A percentile compares a stretch with the other conserved stretches of the same genome.
phyloP scores from a whole-genome alignment of 2,888 invertebrate species.

The Cepaea hortensis region DNA sequence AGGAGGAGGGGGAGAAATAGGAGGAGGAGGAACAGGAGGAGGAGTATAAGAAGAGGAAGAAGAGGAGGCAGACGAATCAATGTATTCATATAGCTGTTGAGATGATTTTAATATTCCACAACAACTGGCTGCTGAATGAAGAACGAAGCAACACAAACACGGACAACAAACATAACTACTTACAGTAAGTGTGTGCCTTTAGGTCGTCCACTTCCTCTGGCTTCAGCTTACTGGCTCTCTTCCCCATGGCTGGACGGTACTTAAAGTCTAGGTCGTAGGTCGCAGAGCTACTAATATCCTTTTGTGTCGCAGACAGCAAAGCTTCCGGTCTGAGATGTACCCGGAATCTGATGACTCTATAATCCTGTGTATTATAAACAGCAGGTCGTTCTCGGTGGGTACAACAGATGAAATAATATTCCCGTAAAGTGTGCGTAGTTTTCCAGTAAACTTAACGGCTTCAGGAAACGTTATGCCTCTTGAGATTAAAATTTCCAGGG shows the following conservation, averaged over 20 bases:
- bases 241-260: conserved; percentile 61
- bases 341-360: conserved; percentile 2
- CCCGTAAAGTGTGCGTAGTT: too few species aligned
- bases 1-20: too few species aligned
- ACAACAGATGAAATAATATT: too few species aligned
- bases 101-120: too few species aligned
- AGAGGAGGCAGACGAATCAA: not conserved
- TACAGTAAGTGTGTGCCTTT: conserved; percentile 67
- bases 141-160: too few species aligned
- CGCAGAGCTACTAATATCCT: not conserved
- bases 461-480: too few species aligned
- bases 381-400: too few species aligned
- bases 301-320: not conserved
- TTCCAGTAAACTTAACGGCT: too few species aligned
- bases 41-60: not conserved
- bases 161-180: conserved; percentile 53
- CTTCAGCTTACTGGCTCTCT: conserved; percentile 69
- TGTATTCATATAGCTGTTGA: too few species aligned
- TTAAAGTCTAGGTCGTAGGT: not conserved
- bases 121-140: too few species aligned
- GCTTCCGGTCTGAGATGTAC: not conserved
- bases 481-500: not conserved
- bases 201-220: conserved; percentile 65
- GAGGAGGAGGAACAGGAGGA: too few species aligned
- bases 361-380: not conserved